Conservation (phyloP, 2,113 vertebrate species). For the Gavialis gangeticus region DNA sequence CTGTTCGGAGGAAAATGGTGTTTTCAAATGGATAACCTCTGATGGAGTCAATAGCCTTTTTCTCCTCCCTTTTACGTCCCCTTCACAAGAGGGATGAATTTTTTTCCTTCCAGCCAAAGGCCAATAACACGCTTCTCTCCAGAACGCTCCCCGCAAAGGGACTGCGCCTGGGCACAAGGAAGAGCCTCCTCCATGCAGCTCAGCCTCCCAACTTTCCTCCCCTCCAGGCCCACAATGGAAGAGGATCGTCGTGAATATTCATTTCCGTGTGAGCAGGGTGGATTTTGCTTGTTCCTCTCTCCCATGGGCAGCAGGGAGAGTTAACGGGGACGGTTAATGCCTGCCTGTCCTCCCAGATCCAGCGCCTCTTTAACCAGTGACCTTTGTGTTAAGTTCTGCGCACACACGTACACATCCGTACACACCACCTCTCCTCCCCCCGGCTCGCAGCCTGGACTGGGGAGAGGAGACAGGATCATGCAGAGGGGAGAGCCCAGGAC, state of each 20-base stretch:
- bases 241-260: conserved; percentile 45
- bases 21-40: conserved; percentile 80
- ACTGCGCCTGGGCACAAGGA: conserved; percentile 31
- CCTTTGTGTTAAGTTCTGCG: conserved; percentile 61
- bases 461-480: conserved; percentile 39
- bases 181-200: conserved; percentile 33
- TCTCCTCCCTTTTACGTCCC: conserved; percentile 36
- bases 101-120: neutral
- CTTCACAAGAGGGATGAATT: neutral
- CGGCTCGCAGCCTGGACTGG: neutral
- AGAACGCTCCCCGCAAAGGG: conserved; percentile 43
- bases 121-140: conserved; percentile 1
- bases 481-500: neutral
- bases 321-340: conserved; percentile 57
- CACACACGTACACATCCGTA: neutral
- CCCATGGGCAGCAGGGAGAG: neutral
- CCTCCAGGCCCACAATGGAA: neutral
- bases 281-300: conserved; percentile 60
- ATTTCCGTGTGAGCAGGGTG: conserved; percentile 25
- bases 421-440: neutral
- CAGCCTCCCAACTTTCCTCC: conserved; percentile 68
- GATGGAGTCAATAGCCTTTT: conserved; percentile 71
- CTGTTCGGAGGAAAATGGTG: conserved; percentile 71
- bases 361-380: conserved; percentile 62
- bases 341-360: conserved; percentile 41